Evolutionary conservation across 2,113 vertebrate genomes (phyloP), one percentile per base, ranked within the genome.

Genomic region (Sylvilagus bachmani): DNA sequence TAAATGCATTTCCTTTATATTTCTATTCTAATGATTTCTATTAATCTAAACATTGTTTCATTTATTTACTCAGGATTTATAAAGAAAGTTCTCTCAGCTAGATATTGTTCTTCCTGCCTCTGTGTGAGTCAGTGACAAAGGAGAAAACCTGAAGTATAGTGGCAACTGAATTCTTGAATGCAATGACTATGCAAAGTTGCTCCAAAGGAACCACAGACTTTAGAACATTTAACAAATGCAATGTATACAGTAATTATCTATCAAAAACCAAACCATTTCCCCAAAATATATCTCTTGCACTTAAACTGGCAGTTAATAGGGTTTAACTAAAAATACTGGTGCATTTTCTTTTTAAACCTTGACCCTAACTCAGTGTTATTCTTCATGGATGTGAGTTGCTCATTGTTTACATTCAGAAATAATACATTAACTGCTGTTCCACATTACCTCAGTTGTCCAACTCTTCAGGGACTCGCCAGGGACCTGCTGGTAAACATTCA

Each of bases 81-180:
- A 90, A 93, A 66, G 19, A 87, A 61, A 90, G 24, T 74, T 67
- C n/a, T 75, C 67, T 86, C 80, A 73, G n/a, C 38, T 82, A 81
- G 61, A 83, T 58, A 38, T 25, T 75, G 11, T 22, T 19, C 29
- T 80, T 4, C 1, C 38, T 90, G 73, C 69, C 17, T 38, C 31
- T 62, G 13, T 71, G 61, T 74, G 58, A 85, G 33, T 58, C 80
- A 94, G 29, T 86, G 12, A 11, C 38, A 36, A 66, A 70, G 12
- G 14, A 75, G 36, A 92, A 70, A 53, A 24, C 24, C 22, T 5
- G 2, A 64, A 86, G 12, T 10, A 44, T 73, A 73, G 44, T 80
- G 38, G 5, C 5, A 79, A 67, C n/a, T 44, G 38, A 38, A 73
- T 86, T 91, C 11, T 53, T 79, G 71, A 84, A 67, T 84, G 66